Evolutionary conservation across 1,140 invertebrate genomes (phyloP).

Genomic region (Campoletis sonorensis): DNA sequence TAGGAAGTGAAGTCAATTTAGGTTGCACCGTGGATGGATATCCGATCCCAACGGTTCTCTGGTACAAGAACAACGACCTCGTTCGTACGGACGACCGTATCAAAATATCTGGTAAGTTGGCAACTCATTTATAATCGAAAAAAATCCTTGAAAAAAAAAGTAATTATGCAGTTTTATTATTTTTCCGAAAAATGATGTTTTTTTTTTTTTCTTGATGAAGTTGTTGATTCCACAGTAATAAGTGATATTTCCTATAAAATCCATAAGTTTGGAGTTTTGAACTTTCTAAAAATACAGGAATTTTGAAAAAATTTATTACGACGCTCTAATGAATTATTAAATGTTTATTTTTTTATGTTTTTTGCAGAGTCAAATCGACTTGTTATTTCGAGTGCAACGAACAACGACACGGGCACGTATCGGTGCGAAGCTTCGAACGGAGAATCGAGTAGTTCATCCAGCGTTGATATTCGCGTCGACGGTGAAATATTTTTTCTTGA

Average conservation of each 20-base stretch:
- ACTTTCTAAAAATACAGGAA: too few species aligned
- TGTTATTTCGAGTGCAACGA: slow-evolving; percentile 73
- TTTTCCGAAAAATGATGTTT: too few species aligned
- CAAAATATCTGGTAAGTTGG: slow-evolving; percentile 79
- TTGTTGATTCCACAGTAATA: too few species aligned
- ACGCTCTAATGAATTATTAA: neutral
- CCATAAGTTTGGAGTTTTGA: too few species aligned
- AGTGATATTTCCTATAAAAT: too few species aligned
- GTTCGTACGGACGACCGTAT: slow-evolving; percentile 77
- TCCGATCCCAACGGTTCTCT: slow-evolving; percentile 84
- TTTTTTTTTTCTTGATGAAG: too few species aligned
- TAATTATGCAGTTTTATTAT: too few species aligned
- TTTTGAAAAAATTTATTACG: neutral
- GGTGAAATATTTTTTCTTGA: slow-evolving; percentile 75
- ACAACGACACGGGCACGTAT: slow-evolving; percentile 86
- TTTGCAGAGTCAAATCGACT: slow-evolving; percentile 73
- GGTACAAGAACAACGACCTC: slow-evolving; percentile 85
- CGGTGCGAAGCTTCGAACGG: slow-evolving; percentile 86
- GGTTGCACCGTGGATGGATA: slow-evolving; percentile 87
- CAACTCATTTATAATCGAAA: neutral
- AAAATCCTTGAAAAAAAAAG: too few species aligned
- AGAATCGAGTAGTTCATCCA: slow-evolving; percentile 80
- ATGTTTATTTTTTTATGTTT: slow-evolving; percentile 45
- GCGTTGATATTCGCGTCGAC: slow-evolving; percentile 82
- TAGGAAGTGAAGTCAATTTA: slow-evolving; percentile 83